phyloP scores from a whole-genome alignment of 2,113 vertebrate species.

The Agelaius tricolor region DNA sequence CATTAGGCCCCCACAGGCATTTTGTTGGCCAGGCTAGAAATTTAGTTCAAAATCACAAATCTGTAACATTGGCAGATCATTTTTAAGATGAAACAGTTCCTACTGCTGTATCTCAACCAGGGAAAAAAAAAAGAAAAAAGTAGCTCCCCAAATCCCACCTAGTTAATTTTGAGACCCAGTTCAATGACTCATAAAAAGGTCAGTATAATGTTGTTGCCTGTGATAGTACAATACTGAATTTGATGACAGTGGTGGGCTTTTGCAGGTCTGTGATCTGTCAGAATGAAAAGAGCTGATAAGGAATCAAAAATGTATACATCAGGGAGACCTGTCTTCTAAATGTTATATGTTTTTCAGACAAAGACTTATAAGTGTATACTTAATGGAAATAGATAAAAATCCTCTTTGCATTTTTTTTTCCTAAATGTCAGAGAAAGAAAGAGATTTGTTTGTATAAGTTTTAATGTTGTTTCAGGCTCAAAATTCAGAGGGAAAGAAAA shows the following conservation, averaged over 20 bases:
- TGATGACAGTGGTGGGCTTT: background rate
- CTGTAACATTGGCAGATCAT: background rate
- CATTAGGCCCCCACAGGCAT: background rate
- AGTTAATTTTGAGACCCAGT: slow-evolving; percentile 13
- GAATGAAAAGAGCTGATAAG: background rate
- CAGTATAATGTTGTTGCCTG: background rate
- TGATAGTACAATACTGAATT: background rate
- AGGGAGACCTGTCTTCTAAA: background rate
- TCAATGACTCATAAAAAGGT: background rate
- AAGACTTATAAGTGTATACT: background rate
- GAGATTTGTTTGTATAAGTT: background rate
- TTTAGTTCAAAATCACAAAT: background rate
- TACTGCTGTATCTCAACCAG: background rate
- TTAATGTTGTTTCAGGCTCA: background rate
- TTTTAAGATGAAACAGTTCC: background rate
- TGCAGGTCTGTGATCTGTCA: background rate
- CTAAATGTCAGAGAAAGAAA: background rate
- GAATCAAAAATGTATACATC: slow-evolving; percentile 1
- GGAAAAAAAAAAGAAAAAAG: background rate
- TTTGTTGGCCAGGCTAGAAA: background rate
- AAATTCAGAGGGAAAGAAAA: background rate
- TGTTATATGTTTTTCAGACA: background rate
- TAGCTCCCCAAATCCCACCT: background rate
- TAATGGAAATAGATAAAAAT: slow-evolving; percentile 3
- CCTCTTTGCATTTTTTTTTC: background rate